Base-by-base conservation (phyloP, 1,140 invertebrate species). In the Papilio dardanus region DNA sequence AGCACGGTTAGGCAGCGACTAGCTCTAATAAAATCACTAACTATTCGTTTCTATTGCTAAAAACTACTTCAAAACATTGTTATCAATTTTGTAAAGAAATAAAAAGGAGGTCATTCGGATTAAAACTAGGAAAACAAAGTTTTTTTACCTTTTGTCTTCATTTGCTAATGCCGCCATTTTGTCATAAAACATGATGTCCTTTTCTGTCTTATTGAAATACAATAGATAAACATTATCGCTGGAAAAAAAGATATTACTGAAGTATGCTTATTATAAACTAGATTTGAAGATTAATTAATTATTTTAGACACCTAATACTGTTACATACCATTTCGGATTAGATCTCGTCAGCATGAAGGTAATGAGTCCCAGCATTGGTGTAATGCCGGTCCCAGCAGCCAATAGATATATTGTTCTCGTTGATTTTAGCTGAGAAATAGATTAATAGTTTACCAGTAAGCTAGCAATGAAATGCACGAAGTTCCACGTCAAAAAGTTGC, bases 311-410 rank as follows among this genome's bases (percentile, higher is more conserved):
- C 7, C n/a, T 33, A 7, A 33, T 19, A 5, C n/a, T n/a, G 33
- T 16, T 35, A 88, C 90, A 91, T 87, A 96, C 95, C 95, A 95
- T 93, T 91, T 95, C 82, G 95, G 95, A 58, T 94, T 94, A 71
- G 94, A 94, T 79, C 95, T 94, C 37, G 94, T 90, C 1, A 97
- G 88, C 76, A 95, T 92, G 74, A 96, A 95, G 58, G 95, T 93
- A 37, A 97, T 93, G 10, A 97, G 83, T 35, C 94, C 92, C 24
- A 98, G 88, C 96, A 98, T 97, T 16, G 97, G 97, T 16, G 98
- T 99, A 42, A 99, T 94, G 0, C 98, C 98, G 3, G 97, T 98
- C 19, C 98, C 98, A 69, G 97, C 98, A 24, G 97, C 97, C 78
- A 98, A 89, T 76, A 99, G 92, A 46, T 96, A 94, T 71, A 98